phyloP scores from a whole-genome alignment of 2,113 vertebrate genomes.

The Phalacrocorax aristotelis region DNA sequence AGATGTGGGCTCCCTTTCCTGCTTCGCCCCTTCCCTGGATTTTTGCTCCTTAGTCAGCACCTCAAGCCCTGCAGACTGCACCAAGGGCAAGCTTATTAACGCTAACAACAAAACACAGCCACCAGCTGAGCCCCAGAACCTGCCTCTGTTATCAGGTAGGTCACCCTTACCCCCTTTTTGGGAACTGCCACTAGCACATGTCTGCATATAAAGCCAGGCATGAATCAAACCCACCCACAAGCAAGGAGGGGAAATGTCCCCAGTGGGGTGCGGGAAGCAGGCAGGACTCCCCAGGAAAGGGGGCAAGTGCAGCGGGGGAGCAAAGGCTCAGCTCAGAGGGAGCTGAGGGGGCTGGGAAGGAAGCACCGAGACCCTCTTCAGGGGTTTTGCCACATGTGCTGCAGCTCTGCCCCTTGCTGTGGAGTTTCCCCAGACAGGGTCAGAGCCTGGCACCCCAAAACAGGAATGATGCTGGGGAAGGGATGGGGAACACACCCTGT shows the following conservation, averaged over 20 bases:
- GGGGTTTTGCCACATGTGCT: fast-evolving
- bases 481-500: background rate
- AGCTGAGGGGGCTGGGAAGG: background rate
- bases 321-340: background rate
- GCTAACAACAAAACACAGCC: background rate
- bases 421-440: background rate
- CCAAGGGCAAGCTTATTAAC: conserved; percentile 1
- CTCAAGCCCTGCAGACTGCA: conserved; percentile 23
- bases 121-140: background rate
- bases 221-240: background rate
- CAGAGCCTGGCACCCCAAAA: background rate
- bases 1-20: background rate
- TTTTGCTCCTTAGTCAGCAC: conserved; percentile 41
- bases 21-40: background rate
- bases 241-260: background rate
- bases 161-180: background rate
- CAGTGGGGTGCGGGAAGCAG: fast-evolving
- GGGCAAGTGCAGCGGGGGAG: fast-evolving
- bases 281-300: background rate
- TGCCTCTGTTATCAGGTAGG: background rate
- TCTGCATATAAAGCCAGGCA: background rate
- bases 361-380: fast-evolving
- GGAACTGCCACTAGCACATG: background rate
- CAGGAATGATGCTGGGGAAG: background rate
- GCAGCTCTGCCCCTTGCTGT: background rate